phyloP scores from a whole-genome alignment of 2,113 vertebrate species.

The Pelobates fuscus region DNA sequence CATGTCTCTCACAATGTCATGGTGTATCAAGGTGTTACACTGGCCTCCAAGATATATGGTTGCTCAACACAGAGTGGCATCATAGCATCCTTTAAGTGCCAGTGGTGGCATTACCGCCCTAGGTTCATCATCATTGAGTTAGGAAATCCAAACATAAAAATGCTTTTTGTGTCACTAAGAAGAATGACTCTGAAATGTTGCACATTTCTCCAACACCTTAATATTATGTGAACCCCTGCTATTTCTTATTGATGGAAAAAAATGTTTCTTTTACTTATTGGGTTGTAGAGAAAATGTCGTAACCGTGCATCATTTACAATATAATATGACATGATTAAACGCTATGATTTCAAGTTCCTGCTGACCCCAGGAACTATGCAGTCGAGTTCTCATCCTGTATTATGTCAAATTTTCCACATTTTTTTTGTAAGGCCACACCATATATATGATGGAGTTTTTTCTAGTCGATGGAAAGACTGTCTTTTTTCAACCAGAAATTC shows the following conservation, averaged over 20 bases:
- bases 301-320: slow-evolving; percentile 1
- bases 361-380: slow-evolving; percentile 5
- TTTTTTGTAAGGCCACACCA: slow-evolving; percentile 23
- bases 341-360: slow-evolving; percentile 35
- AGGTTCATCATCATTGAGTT: too few relatives aligned
- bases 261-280: not conserved
- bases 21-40: too few relatives aligned
- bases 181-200: too few relatives aligned
- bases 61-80: too few relatives aligned
- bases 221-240: not conserved
- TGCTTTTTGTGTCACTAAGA: too few relatives aligned
- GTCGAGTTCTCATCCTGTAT: slow-evolving; percentile 11
- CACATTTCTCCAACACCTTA: not conserved
- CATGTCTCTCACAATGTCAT: too few relatives aligned
- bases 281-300: not conserved
- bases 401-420: slow-evolving; percentile 26
- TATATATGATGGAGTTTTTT: slow-evolving; percentile 4
- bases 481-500: slow-evolving; percentile 18
- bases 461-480: not conserved
- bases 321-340: slow-evolving; percentile 35
- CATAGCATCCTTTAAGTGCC: too few relatives aligned
- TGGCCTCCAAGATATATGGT: too few relatives aligned
- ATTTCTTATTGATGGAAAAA: slow-evolving; percentile 12
- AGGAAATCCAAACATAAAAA: too few relatives aligned
- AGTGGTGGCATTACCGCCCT: too few relatives aligned